A percentile compares a stretch with the other conserved stretches of the same genome.
phyloP scores from a whole-genome alignment of 2,113 vertebrate species.

The Rhinolophus sinicus region DNA sequence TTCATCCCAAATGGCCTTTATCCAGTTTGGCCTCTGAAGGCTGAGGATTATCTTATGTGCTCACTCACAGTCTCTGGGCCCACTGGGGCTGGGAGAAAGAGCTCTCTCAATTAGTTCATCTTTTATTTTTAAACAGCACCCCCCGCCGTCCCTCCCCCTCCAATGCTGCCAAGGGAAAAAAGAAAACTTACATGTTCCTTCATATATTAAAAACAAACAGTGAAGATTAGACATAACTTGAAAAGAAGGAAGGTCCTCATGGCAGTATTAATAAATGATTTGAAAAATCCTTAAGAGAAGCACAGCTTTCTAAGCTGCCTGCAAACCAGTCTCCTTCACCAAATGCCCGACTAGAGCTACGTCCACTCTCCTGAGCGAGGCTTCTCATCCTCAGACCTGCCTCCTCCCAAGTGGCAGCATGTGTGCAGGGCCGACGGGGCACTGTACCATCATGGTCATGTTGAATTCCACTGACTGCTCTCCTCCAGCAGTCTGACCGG shows the following conservation, averaged over 20 bases:
- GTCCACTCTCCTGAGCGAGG: background rate
- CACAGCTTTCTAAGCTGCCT: background rate
- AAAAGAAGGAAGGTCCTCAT: background rate
- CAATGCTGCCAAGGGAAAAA: fast-evolving
- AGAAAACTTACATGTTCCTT: background rate
- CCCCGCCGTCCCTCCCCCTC: no score
- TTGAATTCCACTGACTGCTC: background rate
- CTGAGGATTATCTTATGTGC: fast-evolving
- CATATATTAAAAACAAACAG: slow-evolving; percentile 7
- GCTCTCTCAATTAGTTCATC: background rate
- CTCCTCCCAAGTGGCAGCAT: background rate
- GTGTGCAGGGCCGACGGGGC: fast-evolving
- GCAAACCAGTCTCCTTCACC: background rate
- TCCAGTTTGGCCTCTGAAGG: background rate
- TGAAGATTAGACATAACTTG: background rate
- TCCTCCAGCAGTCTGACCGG: background rate
- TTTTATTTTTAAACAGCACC: background rate
- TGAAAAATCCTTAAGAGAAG: background rate
- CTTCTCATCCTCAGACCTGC: background rate
- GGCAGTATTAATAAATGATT: background rate
- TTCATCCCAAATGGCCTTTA: background rate
- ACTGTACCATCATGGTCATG: background rate
- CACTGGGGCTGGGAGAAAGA: background rate
- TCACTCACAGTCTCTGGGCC: background rate
- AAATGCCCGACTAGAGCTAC: background rate